phyloP scores from a whole-genome alignment of 2,888 invertebrate species.

The Andrena marginata region DNA sequence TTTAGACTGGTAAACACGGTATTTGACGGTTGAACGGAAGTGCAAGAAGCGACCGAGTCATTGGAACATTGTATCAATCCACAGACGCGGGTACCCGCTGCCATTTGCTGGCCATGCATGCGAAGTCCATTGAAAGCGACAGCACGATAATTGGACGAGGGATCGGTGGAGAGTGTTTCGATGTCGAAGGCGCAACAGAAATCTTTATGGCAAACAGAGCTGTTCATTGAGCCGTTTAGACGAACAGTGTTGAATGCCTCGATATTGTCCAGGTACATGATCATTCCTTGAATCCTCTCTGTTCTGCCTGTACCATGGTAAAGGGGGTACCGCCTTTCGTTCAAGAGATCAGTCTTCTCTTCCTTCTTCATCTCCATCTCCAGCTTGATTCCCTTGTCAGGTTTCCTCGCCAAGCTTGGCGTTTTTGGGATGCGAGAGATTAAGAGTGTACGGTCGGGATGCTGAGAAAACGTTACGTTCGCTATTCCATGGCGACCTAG shows the following conservation, averaged over 20 bases:
- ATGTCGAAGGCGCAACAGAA: conserved; percentile 77
- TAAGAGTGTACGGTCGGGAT: conserved; percentile 61
- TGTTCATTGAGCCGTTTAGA: conserved; percentile 1
- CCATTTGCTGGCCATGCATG: conserved; percentile 51
- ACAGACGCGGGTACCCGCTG: conserved; percentile 77
- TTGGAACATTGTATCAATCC: conserved; percentile 79
- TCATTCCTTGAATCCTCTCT: background rate
- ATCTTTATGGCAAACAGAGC: conserved; percentile 59
- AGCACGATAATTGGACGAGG: conserved; percentile 76
- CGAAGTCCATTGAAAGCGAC: conserved; percentile 78
- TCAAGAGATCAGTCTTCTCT: background rate
- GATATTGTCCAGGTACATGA: conserved; percentile 38
- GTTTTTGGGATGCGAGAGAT: conserved; percentile 73
- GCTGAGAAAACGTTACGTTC: conserved; percentile 60
- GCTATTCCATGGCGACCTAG: conserved; percentile 79
- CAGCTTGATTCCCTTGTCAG: background rate
- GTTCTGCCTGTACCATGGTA: accelerated
- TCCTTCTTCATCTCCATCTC: background rate
- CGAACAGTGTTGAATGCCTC: background rate
- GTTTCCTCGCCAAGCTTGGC: conserved; percentile 3
- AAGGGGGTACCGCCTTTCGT: background rate
- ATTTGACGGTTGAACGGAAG: conserved; percentile 47
- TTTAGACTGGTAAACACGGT: conserved; percentile 66
- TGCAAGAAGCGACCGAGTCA: conserved; percentile 76
- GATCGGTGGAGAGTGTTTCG: conserved; percentile 49